phyloP scores from a whole-genome alignment of 2,888 invertebrate genomes.

The Notodromas monacha region DNA sequence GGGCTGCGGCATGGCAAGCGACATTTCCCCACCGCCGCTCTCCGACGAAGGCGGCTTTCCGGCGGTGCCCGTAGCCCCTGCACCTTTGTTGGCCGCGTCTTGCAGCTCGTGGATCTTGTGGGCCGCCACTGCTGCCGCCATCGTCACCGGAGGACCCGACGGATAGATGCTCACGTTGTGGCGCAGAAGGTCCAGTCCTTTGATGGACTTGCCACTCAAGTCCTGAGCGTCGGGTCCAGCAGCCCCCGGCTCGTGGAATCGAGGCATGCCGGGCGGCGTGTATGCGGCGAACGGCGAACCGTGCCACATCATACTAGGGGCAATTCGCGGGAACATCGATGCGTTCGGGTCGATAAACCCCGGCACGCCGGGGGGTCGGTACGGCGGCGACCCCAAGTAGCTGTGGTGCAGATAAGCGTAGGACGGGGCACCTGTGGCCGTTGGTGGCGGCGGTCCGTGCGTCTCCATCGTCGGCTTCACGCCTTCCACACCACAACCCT shows the following conservation, averaged over 20 bases:
- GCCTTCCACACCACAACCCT: too few relatives aligned
- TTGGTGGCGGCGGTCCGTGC: too few relatives aligned
- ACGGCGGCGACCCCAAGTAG: too few relatives aligned
- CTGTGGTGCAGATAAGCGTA: too few relatives aligned
- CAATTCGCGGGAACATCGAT: background rate
- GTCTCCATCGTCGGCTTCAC: too few relatives aligned
- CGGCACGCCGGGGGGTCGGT: too few relatives aligned
- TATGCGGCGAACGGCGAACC: background rate
- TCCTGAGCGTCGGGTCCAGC: constrained; percentile 5
- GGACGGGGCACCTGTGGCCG: too few relatives aligned
- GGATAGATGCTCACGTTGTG: constrained; percentile 36
- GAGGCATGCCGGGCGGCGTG: background rate
- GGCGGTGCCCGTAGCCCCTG: constrained; percentile 16
- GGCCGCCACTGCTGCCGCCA: constrained; percentile 18
- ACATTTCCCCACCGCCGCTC: constrained; percentile 5
- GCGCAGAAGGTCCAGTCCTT: constrained; percentile 38
- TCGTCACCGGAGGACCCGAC: constrained; percentile 5
- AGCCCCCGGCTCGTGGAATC: too few relatives aligned
- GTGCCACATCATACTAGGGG: background rate
- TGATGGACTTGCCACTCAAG: constrained; percentile 14
- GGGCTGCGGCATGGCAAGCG: constrained; percentile 5
- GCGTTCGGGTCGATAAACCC: background rate
- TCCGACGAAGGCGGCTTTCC: too few relatives aligned
- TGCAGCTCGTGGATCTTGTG: constrained; percentile 83
- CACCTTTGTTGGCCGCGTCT: constrained; percentile 31